phyloP scores from a whole-genome alignment of 1,140 invertebrate species.

The Cyrtorhinus lividipennis region DNA sequence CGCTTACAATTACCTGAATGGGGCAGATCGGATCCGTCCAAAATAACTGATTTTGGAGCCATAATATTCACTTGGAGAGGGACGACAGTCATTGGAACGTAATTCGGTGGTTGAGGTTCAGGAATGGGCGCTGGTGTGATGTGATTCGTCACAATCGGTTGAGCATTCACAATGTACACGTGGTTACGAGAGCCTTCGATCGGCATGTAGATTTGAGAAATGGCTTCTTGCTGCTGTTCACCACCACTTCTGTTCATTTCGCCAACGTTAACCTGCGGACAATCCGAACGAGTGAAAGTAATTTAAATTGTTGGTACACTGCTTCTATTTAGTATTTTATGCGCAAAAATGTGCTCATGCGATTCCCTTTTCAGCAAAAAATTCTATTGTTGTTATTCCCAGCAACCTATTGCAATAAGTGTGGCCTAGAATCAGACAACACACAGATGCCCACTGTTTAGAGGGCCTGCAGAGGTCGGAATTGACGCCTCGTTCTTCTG shows the following conservation, averaged over 20 bases:
- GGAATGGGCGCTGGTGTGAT: neutral
- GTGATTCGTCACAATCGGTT: neutral
- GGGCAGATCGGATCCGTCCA: constrained; percentile 23
- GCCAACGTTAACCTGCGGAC: neutral
- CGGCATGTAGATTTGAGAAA: neutral
- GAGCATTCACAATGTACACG: neutral
- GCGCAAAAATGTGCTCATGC: no score
- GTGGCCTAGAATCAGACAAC: no score
- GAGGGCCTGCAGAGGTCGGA: no score
- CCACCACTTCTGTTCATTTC: neutral
- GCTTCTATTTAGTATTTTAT: no score
- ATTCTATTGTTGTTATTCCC: no score
- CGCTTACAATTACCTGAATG: constrained; percentile 23
- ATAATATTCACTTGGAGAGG: constrained; percentile 17
- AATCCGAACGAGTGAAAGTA: no score
- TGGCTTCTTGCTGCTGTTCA: neutral
- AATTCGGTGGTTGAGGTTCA: neutral
- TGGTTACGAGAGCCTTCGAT: neutral
- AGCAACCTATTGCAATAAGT: no score
- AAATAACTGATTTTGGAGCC: constrained; percentile 20
- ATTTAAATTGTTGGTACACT: no score
- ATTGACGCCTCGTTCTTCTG: no score
- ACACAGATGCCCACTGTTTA: no score
- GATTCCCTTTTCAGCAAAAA: no score
- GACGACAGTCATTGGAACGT: neutral